A percentile compares a stretch with the other conserved stretches of the same genome.
Evolutionary conservation across 2,113 vertebrate species (phyloP).

Genomic region (Cranoglanis bouderius): DNA sequence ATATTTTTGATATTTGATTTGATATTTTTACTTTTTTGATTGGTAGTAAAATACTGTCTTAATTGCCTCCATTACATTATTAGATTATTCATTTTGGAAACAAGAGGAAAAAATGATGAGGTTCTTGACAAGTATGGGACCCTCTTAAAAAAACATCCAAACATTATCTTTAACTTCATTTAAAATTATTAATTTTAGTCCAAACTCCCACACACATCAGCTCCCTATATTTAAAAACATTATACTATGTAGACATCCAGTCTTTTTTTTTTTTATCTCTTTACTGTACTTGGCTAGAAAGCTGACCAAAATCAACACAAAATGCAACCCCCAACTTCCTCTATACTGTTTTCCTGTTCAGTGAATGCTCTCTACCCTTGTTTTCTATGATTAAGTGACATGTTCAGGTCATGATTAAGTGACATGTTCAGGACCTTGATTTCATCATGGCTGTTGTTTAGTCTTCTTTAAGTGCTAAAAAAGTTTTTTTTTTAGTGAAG

Average conservation of each 20-base stretch:
- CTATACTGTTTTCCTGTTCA: not conserved
- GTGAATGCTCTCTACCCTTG: not conserved
- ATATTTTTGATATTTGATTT: not conserved
- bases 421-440: not conserved
- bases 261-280: too few species aligned
- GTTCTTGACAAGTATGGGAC: too few species aligned
- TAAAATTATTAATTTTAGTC: not conserved
- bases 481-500: not conserved
- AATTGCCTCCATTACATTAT: not conserved
- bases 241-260: not conserved
- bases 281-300: not conserved
- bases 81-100: not conserved
- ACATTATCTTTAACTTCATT: not conserved
- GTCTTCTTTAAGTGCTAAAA: slow-evolving; percentile 29
- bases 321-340: slow-evolving; percentile 4
- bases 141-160: not conserved
- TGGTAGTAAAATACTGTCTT: not conserved
- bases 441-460: slow-evolving; percentile 10
- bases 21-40: not conserved
- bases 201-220: not conserved
- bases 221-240: not conserved
- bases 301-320: not conserved
- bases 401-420: slow-evolving; percentile 16
- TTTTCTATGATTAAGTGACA: not conserved
- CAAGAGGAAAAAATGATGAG: not conserved